Conservation (phyloP, 2,797 vertebrate species). For the Pseudomugil tenellus region DNA sequence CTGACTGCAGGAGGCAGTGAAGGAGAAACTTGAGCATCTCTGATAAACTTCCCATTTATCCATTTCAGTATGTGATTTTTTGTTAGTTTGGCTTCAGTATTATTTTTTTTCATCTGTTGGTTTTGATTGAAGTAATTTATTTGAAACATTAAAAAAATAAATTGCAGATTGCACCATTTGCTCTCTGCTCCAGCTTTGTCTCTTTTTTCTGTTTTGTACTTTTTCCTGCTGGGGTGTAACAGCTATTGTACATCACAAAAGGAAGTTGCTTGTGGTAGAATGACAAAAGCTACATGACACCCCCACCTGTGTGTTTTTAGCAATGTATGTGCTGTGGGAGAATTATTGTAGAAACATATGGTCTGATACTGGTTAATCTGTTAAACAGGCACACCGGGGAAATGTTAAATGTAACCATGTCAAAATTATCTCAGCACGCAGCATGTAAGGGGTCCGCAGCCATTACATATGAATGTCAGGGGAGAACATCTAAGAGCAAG, state of each 20-base stretch:
- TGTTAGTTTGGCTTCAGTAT: neutral
- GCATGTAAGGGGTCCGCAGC: constrained; percentile 1
- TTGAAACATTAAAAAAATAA: neutral
- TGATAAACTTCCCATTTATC: neutral
- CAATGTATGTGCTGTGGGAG: constrained; percentile 26
- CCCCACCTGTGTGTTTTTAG: constrained; percentile 30
- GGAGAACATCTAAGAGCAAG: neutral
- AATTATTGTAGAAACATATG: constrained; percentile 50
- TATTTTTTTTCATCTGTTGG: neutral
- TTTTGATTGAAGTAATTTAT: neutral
- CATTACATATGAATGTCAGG: neutral
- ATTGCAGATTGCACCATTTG: neutral
- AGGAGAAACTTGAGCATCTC: constrained; percentile 22
- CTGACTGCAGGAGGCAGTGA: constrained; percentile 38
- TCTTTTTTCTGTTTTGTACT: neutral
- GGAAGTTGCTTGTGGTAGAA: constrained; percentile 36
- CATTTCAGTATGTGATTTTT: neutral
- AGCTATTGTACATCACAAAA: constrained; percentile 34
- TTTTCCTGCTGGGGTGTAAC: neutral
- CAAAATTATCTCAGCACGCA: constrained; percentile 30
- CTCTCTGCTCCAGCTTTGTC: neutral
- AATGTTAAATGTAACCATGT: constrained; percentile 39
- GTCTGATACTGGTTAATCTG: constrained; percentile 55
- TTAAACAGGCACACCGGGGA: constrained; percentile 39
- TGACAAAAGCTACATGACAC: constrained; percentile 38